Percentiles rank a stretch among this genome's conserved stretches.
Conservation (phyloP, 2,797 vertebrate species). For the Gila robusta region DNA sequence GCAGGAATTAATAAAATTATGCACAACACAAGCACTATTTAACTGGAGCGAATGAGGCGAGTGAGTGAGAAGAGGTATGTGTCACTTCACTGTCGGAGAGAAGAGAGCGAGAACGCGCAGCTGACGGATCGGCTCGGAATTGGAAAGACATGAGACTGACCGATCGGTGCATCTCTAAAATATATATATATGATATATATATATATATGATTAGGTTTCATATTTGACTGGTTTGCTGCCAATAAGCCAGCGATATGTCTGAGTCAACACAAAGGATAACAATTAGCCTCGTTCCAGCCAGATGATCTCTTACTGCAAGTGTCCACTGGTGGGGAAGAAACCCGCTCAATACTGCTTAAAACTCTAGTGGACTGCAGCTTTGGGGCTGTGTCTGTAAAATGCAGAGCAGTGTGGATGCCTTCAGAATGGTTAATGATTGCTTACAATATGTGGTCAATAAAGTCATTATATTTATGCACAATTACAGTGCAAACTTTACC, state of each 20-base stretch:
- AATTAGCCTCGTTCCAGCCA: constrained; percentile 46
- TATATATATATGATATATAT: background rate
- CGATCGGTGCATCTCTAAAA: too few species aligned
- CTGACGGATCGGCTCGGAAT: too few species aligned
- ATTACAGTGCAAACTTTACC: background rate
- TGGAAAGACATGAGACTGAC: too few species aligned
- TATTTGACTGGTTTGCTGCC: background rate
- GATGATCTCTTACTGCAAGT: constrained; percentile 45
- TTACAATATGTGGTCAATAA: constrained; percentile 4
- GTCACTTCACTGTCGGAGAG: too few species aligned
- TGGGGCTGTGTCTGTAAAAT: background rate
- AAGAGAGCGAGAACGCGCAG: too few species aligned
- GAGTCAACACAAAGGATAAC: constrained; percentile 32
- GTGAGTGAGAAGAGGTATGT: too few species aligned
- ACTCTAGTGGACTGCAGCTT: background rate
- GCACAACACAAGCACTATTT: too few species aligned
- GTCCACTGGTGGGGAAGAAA: constrained; percentile 17
- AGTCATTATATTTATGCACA: background rate
- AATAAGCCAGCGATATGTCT: constrained; percentile 1
- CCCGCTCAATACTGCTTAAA: constrained; percentile 28
- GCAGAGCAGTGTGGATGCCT: background rate
- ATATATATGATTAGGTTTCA: constrained; percentile 7
- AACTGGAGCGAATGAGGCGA: too few species aligned
- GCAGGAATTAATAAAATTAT: too few species aligned
- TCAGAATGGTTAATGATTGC: background rate